phyloP scores from a whole-genome alignment of 1,140 invertebrate genomes.

The Drosophila albomicans region DNA sequence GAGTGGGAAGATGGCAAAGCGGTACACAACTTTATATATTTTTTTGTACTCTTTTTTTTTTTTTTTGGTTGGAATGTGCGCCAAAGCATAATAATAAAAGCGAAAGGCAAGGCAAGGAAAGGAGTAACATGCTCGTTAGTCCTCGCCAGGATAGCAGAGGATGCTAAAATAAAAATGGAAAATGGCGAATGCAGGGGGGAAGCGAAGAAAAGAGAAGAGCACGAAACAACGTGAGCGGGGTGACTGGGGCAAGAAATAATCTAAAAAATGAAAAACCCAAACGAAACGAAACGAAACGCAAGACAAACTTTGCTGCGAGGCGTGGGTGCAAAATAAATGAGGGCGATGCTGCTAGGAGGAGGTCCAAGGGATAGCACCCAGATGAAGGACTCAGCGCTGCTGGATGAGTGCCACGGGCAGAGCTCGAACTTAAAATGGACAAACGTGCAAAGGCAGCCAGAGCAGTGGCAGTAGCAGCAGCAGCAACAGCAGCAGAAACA shows the following conservation, averaged over 20 bases:
- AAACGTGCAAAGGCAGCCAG: conserved; percentile 64
- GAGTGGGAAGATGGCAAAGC: conserved; percentile 11
- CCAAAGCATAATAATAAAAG: conserved; percentile 83
- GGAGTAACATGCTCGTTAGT: conserved; percentile 83
- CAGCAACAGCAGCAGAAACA: no score
- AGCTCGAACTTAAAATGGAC: conserved; percentile 82
- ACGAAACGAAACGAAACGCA: conserved; percentile 67
- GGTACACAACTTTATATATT: conserved; percentile 58
- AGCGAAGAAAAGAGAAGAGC: conserved; percentile 15
- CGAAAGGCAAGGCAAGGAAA: conserved; percentile 70
- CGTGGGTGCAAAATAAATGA: conserved; percentile 83
- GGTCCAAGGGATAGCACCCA: conserved; percentile 25
- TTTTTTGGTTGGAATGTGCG: conserved; percentile 72
- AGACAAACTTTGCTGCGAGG: conserved; percentile 81
- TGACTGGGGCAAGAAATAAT: conserved; percentile 74
- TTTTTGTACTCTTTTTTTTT: conserved; percentile 38
- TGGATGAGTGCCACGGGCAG: conserved; percentile 81
- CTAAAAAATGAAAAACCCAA: conserved; percentile 82
- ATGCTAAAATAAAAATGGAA: conserved; percentile 42
- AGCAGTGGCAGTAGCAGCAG: no score
- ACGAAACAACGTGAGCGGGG: conserved; percentile 42
- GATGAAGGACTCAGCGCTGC: conserved; percentile 71
- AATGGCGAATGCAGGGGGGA: conserved; percentile 26
- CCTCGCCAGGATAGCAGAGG: conserved; percentile 46
- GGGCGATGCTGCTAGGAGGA: conserved; percentile 20